These are phyloP conservation scores for Cryptus viduatorius DNA, from an alignment of 2,888 invertebrate genomes.

Conservation along the genomic window DNA sequence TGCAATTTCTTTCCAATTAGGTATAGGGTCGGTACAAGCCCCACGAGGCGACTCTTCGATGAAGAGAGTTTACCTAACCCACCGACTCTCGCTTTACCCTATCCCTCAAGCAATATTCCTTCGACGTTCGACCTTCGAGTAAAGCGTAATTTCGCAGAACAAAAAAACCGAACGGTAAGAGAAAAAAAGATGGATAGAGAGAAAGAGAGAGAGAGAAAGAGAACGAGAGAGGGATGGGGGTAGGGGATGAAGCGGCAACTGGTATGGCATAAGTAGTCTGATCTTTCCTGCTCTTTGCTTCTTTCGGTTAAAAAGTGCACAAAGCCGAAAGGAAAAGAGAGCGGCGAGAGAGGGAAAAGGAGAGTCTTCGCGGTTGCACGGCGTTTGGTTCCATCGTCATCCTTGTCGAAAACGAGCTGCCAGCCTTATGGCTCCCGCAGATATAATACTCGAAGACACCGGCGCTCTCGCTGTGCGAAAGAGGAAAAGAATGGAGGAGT, in stretches of 20 bases:
- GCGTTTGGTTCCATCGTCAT: background rate
- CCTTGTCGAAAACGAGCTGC: conserved; percentile 10
- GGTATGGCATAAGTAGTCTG: conserved; percentile 13
- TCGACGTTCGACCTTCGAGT: conserved; percentile 49
- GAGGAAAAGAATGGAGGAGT: conserved; percentile 43
- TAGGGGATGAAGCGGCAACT: background rate
- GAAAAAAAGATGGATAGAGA: background rate
- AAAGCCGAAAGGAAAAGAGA: conserved; percentile 18
- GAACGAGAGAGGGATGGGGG: too few relatives aligned
- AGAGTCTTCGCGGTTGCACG: conserved; percentile 5
- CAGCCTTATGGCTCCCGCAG: background rate
- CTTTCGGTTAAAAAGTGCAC: conserved; percentile 16
- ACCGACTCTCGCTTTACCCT: conserved; percentile 3
- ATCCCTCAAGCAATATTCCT: conserved; percentile 38
- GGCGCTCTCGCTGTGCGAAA: background rate
- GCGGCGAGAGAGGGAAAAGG: background rate
- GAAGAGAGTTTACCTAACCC: conserved; percentile 57
- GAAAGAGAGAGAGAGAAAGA: background rate
- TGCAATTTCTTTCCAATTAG: conserved; percentile 72
- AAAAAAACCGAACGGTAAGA: background rate
- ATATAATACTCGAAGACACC: conserved; percentile 9
- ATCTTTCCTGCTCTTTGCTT: background rate
- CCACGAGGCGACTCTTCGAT: conserved; percentile 52
- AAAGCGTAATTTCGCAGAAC: conserved; percentile 62
- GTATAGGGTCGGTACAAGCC: conserved; percentile 44